Percentiles rank a stretch among this genome's conserved stretches.
phyloP scores from a whole-genome alignment of 92 coral and sea anemone species.

The Epizoanthus rinbou region DNA sequence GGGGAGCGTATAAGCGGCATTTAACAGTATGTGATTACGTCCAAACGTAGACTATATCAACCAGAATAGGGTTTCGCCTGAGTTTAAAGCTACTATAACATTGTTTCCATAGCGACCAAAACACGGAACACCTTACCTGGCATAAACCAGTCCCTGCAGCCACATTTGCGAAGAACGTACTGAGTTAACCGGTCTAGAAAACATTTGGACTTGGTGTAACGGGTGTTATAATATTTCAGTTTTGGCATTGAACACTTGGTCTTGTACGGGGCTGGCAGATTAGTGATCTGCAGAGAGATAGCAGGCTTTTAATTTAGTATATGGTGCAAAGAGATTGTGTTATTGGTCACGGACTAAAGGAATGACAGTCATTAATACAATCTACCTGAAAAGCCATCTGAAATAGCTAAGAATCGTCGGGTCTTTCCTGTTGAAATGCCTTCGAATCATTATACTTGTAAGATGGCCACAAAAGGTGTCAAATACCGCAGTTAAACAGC shows the following conservation, averaged over 20 bases:
- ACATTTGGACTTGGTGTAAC: constrained; percentile 73
- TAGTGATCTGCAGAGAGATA: constrained; percentile 56
- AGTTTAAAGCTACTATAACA: neutral
- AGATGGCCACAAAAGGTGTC: too few relatives aligned
- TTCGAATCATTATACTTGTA: too few relatives aligned
- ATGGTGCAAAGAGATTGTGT: neutral
- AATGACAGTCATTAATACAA: neutral
- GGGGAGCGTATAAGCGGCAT: too few relatives aligned
- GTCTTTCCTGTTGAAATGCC: too few relatives aligned
- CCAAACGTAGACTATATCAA: too few relatives aligned
- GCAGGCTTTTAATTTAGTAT: too few relatives aligned
- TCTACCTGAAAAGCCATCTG: too few relatives aligned
- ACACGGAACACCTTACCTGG: constrained; percentile 57
- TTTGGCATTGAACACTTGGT: constrained; percentile 75
- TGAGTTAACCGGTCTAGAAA: constrained; percentile 72
- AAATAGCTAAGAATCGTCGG: too few relatives aligned
- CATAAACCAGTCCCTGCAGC: constrained; percentile 89
- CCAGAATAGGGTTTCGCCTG: too few relatives aligned
- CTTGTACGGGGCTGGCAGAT: constrained; percentile 70
- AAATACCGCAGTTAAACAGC: too few relatives aligned
- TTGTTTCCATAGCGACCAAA: neutral
- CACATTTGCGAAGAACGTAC: constrained; percentile 59
- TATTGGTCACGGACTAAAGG: neutral
- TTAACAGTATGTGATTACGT: too few relatives aligned
- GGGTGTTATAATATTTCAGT: constrained; percentile 56